Conservation (phyloP, 2,113 vertebrate species). For the Meles meles region DNA sequence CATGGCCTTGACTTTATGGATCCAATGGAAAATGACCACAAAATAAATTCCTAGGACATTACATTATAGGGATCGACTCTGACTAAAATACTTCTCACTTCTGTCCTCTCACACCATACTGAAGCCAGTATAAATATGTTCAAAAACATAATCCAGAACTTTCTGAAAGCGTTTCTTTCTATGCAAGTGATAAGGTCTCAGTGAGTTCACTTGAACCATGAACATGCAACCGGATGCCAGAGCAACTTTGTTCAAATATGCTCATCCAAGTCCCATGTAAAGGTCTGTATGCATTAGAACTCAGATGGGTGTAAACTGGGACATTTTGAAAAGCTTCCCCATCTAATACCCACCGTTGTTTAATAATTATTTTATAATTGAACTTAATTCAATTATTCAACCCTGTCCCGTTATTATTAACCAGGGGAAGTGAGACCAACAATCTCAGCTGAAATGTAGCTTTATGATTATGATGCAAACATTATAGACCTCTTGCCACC, state of each 20-base stretch:
- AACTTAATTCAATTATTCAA: neutral
- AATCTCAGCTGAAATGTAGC: neutral
- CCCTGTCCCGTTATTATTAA: neutral
- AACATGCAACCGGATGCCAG: neutral
- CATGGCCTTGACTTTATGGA: neutral
- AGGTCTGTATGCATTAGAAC: neutral
- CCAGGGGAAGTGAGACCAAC: neutral
- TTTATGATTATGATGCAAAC: neutral
- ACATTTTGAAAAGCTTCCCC: neutral
- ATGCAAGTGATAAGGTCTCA: neutral
- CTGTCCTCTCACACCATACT: neutral
- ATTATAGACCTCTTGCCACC: neutral
- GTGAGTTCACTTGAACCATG: neutral
- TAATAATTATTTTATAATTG: neutral
- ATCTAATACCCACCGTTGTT: neutral
- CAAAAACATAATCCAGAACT: neutral
- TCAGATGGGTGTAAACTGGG: neutral
- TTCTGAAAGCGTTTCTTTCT: conserved; percentile 2
- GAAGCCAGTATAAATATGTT: neutral
- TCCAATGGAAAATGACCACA: conserved; percentile 1
- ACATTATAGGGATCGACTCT: neutral
- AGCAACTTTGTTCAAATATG: neutral
- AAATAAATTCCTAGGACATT: conserved; percentile 35
- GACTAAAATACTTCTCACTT: conserved; percentile 18
- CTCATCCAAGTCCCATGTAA: neutral